These are phyloP conservation scores for Pilophorus perplexus DNA, from an alignment of 2,888 invertebrate species.

Conservation along the genomic window DNA sequence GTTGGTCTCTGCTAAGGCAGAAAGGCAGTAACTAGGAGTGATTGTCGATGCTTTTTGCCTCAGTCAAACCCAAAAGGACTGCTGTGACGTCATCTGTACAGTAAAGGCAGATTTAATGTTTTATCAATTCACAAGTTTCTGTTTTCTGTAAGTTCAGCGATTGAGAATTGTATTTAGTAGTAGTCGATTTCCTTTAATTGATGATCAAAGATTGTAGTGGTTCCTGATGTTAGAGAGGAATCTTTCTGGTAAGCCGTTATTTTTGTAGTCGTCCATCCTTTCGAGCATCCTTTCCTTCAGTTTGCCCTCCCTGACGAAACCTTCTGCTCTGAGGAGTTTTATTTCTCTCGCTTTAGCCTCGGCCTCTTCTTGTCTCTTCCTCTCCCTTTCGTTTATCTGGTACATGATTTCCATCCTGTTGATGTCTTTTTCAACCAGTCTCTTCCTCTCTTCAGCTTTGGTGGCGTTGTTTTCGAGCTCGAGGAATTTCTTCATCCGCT, in stretches of 20 bases:
- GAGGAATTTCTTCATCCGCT: constrained; percentile 15
- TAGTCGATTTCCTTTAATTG: too few relatives aligned
- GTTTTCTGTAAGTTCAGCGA: too few relatives aligned
- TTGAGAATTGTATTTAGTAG: too few relatives aligned
- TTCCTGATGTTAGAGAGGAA: constrained; percentile 15
- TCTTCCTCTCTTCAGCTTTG: constrained; percentile 22
- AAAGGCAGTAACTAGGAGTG: too few relatives aligned
- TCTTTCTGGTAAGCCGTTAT: constrained; percentile 28
- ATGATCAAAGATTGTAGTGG: too few relatives aligned
- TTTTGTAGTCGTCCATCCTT: constrained; percentile 25
- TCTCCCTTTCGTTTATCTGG: constrained; percentile 31
- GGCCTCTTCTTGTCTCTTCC: not conserved
- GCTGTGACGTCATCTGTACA: too few relatives aligned
- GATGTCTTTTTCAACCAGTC: constrained; percentile 30
- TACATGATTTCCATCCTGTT: constrained; percentile 33
- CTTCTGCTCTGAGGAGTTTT: constrained; percentile 28
- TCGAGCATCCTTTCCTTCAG: constrained; percentile 32
- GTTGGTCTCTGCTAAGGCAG: too few relatives aligned
- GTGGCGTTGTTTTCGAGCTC: constrained; percentile 20
- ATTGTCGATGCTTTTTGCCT: too few relatives aligned
- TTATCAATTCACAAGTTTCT: too few relatives aligned
- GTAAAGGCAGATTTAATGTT: too few relatives aligned
- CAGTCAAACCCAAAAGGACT: too few relatives aligned
- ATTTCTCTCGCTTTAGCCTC: constrained; percentile 5
- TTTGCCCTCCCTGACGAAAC: constrained; percentile 18